A percentile compares a stretch with the other conserved stretches of the same genome.
Conservation (phyloP, 2,113 vertebrate genomes). For the Elephas maximus region DNA sequence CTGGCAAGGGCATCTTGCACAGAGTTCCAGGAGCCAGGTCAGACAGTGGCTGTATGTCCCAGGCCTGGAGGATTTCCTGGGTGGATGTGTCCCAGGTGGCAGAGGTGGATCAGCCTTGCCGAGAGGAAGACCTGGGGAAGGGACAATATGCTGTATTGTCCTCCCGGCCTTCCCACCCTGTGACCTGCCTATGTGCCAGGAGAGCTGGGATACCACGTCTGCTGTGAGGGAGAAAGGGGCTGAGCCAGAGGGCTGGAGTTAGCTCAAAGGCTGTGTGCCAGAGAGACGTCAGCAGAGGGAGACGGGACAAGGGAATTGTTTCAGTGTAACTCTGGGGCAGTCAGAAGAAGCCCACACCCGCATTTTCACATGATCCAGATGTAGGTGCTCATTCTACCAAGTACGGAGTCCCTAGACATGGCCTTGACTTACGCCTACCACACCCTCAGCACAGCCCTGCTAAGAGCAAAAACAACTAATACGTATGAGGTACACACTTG, state of each 20-base stretch:
- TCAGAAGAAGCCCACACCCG: background rate
- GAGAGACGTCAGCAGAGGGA: background rate
- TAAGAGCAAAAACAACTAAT: background rate
- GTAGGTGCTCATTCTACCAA: rapidly evolving
- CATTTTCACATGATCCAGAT: background rate
- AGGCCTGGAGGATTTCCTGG: background rate
- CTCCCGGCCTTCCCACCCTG: background rate
- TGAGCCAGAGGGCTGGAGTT: background rate
- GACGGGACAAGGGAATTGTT: background rate
- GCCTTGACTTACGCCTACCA: background rate
- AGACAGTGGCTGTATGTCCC: background rate
- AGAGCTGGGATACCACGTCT: too few species aligned
- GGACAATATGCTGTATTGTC: background rate
- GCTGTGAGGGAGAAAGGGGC: background rate
- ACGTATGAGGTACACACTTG: background rate
- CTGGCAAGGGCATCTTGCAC: background rate
- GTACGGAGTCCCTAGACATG: background rate
- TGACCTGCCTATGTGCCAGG: background rate
- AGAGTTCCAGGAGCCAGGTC: background rate
- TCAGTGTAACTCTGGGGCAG: too few species aligned
- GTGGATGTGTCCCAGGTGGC: background rate
- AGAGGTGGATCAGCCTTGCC: too few species aligned
- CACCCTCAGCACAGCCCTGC: background rate
- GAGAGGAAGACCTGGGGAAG: background rate
- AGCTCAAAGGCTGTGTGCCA: background rate